A percentile compares a stretch with the other conserved stretches of the same genome.
These are phyloP conservation scores for Lamprologus sp. DNA, from an alignment of 2,113 vertebrate species.

Conservation along the genomic window DNA sequence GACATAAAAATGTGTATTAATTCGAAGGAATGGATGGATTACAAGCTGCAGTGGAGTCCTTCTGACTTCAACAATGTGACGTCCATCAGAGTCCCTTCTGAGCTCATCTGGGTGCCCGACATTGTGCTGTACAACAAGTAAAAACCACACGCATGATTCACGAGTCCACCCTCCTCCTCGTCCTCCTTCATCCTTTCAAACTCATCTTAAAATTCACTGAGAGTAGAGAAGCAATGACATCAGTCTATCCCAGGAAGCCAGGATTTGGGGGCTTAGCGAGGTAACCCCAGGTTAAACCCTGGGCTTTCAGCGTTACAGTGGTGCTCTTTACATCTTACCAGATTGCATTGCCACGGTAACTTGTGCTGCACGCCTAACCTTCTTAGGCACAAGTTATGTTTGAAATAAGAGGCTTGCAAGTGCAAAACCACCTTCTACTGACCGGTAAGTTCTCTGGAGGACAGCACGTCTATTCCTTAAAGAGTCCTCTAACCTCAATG, in stretches of 20 bases:
- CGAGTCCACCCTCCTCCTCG: background rate
- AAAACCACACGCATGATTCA: constrained; percentile 9
- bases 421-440: background rate
- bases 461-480: background rate
- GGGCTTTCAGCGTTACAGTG: background rate
- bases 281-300: background rate
- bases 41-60: constrained; percentile 85
- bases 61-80: constrained; percentile 83
- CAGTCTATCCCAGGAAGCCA: background rate
- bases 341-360: background rate
- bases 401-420: background rate
- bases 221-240: background rate
- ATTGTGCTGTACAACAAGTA: constrained; percentile 96
- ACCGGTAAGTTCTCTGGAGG: background rate
- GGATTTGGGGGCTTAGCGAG: background rate
- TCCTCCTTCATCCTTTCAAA: background rate
- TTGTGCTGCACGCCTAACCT: background rate
- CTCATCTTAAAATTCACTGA: background rate
- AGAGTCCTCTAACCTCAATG: background rate
- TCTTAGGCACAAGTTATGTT: background rate
- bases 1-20: background rate
- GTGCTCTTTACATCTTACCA: background rate
- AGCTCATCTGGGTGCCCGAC: constrained; percentile 87
- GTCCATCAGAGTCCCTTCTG: constrained; percentile 85
- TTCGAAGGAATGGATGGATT: constrained; percentile 85